Conservation (phyloP, 1,140 invertebrate species). For the Plutomurus gul region DNA sequence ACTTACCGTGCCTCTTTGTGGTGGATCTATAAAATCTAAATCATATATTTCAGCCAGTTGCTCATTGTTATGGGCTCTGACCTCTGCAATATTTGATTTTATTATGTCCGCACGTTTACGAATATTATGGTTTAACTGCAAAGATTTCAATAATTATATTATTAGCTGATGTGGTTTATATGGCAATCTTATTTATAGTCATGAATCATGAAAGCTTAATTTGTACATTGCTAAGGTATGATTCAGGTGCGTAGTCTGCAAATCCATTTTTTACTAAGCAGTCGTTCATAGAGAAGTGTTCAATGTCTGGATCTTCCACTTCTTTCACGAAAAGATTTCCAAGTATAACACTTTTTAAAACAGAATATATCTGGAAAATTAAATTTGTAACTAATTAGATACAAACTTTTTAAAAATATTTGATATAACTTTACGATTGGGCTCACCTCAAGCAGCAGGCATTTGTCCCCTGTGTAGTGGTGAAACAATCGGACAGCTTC, state of each 20-base stretch:
- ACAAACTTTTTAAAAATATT: not conserved
- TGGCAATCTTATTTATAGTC: too few species aligned
- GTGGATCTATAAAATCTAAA: slow-evolving; percentile 32
- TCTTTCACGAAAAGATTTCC: slow-evolving; percentile 63
- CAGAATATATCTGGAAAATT: slow-evolving; percentile 72
- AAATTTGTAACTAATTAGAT: not conserved
- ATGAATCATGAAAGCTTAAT: too few species aligned
- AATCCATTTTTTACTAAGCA: too few species aligned
- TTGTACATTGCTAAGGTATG: too few species aligned
- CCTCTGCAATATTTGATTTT: not conserved
- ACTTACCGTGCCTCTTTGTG: slow-evolving; percentile 10
- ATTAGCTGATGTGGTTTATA: too few species aligned
- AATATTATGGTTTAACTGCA: slow-evolving; percentile 32
- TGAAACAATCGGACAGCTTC: slow-evolving; percentile 15
- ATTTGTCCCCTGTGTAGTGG: not conserved
- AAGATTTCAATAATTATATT: not conserved
- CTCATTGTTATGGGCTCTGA: slow-evolving; percentile 22
- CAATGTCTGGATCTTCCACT: slow-evolving; percentile 50
- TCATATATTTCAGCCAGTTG: slow-evolving; percentile 32
- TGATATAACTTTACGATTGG: not conserved
- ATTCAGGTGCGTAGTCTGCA: too few species aligned
- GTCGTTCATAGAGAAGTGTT: too few species aligned
- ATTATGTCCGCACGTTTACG: slow-evolving; percentile 1
- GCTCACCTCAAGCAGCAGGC: not conserved
- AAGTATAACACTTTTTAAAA: slow-evolving; percentile 70